phyloP scores from a whole-genome alignment of 2,113 vertebrate species.

The human (Homo sapiens) region GRCh38 chr2:87238501-87239000 shows the following conservation, averaged over 20 bases:
- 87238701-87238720: not conserved
- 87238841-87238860: not conserved
- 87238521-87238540: not conserved
- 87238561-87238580: not conserved
- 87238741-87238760: not conserved
- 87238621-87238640: rapidly evolving
- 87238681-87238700: not conserved
- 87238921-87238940: constrained; percentile 60
- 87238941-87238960: constrained; percentile 44
- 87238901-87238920: constrained; percentile 36
- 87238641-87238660: not conserved
- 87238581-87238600: rapidly evolving
- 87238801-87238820: not conserved
- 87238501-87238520: not conserved
- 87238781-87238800: not conserved
- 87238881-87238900: not conserved
- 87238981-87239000: constrained; percentile 52
- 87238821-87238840: not conserved
- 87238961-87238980: constrained; percentile 49
- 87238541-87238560: not conserved
- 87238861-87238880: not conserved
- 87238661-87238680: too few species aligned
- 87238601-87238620: rapidly evolving
- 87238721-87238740: rapidly evolving
- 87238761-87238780: not conserved